Conservation (phyloP, 2,797 vertebrate genomes). For the Peromyscus melanophrys region DNA sequence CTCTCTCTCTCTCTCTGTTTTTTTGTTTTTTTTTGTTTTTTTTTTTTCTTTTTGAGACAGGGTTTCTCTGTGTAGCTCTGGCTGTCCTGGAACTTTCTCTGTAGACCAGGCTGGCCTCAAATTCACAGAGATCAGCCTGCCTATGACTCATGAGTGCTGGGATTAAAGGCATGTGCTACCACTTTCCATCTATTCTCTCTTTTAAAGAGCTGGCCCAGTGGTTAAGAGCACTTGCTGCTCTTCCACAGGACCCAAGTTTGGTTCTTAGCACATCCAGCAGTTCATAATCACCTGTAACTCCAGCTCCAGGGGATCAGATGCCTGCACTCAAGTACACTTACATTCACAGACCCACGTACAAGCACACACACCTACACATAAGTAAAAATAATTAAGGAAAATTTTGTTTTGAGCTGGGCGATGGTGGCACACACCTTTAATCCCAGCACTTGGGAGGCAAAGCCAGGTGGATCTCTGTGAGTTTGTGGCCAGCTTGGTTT, state of each 20-base stretch:
- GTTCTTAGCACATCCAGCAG: background rate
- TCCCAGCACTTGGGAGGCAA: no score
- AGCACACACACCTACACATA: background rate
- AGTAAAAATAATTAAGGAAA: background rate
- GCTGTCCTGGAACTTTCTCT: background rate
- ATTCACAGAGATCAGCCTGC: background rate
- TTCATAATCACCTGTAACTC: background rate
- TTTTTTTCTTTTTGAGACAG: no score
- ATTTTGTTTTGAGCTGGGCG: background rate
- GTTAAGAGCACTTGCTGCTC: background rate
- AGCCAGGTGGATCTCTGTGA: no score
- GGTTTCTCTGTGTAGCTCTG: background rate
- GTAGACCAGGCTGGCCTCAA: background rate
- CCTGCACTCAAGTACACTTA: background rate
- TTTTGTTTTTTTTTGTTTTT: no score
- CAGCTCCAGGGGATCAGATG: background rate
- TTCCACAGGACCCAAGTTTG: background rate
- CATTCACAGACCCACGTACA: background rate
- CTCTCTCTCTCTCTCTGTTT: background rate
- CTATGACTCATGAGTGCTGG: background rate
- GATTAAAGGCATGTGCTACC: background rate
- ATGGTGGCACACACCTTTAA: no score
- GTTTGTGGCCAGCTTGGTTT: no score
- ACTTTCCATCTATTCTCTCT: no score
- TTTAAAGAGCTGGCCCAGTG: background rate